Percentiles rank a stretch among this genome's conserved stretches.
These are phyloP conservation scores for Diloba caeruleocephala DNA, from an alignment of 2,888 invertebrate species.

Conservation along the genomic window DNA sequence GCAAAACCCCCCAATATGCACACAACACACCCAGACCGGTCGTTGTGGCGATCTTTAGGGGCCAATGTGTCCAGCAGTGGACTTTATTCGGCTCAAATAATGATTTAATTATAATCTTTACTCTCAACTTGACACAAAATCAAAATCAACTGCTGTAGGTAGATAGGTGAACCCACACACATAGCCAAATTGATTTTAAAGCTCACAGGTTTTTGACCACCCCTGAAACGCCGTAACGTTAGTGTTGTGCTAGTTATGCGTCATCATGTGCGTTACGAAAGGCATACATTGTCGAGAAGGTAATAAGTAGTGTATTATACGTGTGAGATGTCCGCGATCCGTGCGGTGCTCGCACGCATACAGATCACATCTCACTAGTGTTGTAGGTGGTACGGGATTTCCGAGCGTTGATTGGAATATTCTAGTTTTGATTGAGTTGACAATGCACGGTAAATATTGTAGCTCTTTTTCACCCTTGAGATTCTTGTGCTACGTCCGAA, in stretches of 20 bases:
- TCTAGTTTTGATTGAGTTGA: background rate
- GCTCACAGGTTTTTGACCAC: constrained; percentile 39
- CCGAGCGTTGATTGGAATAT: background rate
- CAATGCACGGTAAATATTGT: no score
- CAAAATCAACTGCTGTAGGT: constrained; percentile 14
- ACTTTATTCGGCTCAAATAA: no score
- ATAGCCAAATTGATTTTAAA: constrained; percentile 46
- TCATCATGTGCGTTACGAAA: constrained; percentile 62
- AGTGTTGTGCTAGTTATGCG: constrained; percentile 57
- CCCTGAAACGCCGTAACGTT: constrained; percentile 49
- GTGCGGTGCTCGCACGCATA: constrained; percentile 61
- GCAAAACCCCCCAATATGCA: no score
- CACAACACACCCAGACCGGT: no score
- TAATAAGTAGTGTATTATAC: constrained; percentile 63
- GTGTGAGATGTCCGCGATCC: constrained; percentile 60
- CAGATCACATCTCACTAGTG: constrained; percentile 56
- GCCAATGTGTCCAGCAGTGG: no score
- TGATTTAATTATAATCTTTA: background rate
- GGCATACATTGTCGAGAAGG: constrained; percentile 55
- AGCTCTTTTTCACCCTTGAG: no score
- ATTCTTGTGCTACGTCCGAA: no score
- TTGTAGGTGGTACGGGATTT: constrained; percentile 20
- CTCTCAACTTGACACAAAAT: constrained; percentile 9
- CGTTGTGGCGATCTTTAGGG: no score
- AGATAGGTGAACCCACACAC: constrained; percentile 26